Base-by-base conservation (phyloP, 2,888 invertebrate species). In the Eupithecia subumbrata region DNA sequence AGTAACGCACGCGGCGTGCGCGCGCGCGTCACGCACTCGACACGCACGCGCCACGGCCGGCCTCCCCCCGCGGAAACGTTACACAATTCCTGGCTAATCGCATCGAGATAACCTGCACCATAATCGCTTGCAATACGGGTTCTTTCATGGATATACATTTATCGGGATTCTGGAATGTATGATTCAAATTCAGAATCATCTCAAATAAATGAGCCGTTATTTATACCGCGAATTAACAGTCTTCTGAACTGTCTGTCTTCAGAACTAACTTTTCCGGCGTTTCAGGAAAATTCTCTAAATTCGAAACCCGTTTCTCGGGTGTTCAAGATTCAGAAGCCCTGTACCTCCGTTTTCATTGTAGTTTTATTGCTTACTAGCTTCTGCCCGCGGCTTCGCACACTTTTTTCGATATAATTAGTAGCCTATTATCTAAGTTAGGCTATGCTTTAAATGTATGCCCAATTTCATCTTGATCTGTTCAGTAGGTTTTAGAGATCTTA, bases 1-100 rank as follows among this genome's bases (percentile, higher is more conserved):
- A 81, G 80, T 75, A 75, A 76, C 79, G 71, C 93, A 92, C 91
- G 93, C 84, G 88, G 16, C 5, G 1, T n/a, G 77, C 86, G 86
- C 91, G 88, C 91, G 92, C 81, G 75, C 66, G 52, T 76, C 86
- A 81, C 77, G 81, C 79, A 72, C 40, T 40, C 77, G 78, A 40
- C 82, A 79, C 81, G 78, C 74, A 48, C 69, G 66, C 73, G 71
- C 43, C 69, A 73, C 72, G 67, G 69, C 73, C 76, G 74, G 71
- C 71, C 79, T 73, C 83, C 72, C 71, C 79, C 73, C 83, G 80
- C 81, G 85, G 79, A 87, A 88, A 83, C 78, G 72, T 80, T 83
- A 82, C 83, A 86, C 85, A 85, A 83, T 82, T 83, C 82, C 79
- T 48, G 76, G 56, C 69, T 25, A 74, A 68, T 71, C 75, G 68